Conservation (phyloP, 2,113 vertebrate species). For the Dryoscopus gambensis region DNA sequence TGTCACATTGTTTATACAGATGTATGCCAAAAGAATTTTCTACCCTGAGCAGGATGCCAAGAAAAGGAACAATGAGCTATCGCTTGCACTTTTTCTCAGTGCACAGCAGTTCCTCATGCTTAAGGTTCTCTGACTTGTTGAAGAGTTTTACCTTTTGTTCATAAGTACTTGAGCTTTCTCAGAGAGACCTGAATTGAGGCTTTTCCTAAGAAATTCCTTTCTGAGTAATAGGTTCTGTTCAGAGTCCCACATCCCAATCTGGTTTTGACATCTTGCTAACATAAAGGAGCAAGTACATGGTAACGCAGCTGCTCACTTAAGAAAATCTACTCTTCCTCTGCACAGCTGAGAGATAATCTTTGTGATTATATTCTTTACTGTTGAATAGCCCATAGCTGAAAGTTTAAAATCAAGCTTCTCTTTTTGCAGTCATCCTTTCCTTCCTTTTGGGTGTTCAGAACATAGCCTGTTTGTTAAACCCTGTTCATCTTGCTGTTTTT, state of each 20-base stretch:
- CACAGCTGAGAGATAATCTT: not conserved
- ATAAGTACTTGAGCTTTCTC: not conserved
- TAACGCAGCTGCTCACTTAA: not conserved
- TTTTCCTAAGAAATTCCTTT: not conserved
- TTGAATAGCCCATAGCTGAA: not conserved
- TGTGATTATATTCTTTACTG: not conserved
- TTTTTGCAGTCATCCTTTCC: conserved; percentile 38
- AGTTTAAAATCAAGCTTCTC: not conserved
- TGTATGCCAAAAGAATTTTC: not conserved
- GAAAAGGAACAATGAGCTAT: not conserved
- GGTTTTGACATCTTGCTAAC: not conserved
- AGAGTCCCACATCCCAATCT: not conserved
- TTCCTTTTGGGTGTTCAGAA: not conserved
- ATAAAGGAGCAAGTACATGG: not conserved
- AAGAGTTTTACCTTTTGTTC: not conserved
- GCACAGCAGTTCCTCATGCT: not conserved
- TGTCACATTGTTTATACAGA: not conserved
- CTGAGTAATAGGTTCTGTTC: conserved; percentile 14
- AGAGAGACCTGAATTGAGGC: not conserved
- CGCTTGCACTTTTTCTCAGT: not conserved
- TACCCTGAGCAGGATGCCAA: not conserved
- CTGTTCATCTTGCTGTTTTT: not conserved
- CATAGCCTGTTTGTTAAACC: not conserved
- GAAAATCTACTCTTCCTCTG: not conserved
- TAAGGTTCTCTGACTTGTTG: not conserved